Conservation (phyloP, 2,888 invertebrate genomes). For the Pyrgus malvae region DNA sequence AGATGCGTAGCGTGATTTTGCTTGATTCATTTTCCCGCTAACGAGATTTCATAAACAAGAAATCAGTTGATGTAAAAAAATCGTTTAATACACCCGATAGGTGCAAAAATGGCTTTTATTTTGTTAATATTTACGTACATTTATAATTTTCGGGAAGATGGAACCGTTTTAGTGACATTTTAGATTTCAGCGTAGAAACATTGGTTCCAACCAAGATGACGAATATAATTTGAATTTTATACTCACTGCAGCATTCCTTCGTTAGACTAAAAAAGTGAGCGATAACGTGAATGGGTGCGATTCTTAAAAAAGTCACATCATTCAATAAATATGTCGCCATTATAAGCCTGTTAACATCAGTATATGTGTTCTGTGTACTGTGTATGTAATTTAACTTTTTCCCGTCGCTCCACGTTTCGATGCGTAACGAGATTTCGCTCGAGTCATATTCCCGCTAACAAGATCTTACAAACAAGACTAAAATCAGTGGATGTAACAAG, state of each 20-base stretch:
- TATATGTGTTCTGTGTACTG: neutral
- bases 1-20: conserved; percentile 47
- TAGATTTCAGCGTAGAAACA: too few relatives aligned
- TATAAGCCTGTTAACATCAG: neutral
- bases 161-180: too few relatives aligned
- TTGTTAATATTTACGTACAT: too few relatives aligned
- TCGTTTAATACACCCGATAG: too few relatives aligned
- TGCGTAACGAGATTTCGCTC: conserved; percentile 47
- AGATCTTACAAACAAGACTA: conserved; percentile 58
- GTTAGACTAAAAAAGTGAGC: too few relatives aligned
- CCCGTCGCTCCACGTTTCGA: conserved; percentile 39
- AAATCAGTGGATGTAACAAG: conserved; percentile 44
- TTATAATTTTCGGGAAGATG: too few relatives aligned
- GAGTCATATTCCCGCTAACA: conserved; percentile 51
- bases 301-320: neutral
- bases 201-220: too few relatives aligned
- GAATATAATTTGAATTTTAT: too few relatives aligned
- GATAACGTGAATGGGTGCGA: neutral
- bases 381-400: conserved; percentile 23
- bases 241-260: too few relatives aligned
- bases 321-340: neutral
- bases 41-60: conserved; percentile 60
- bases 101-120: too few relatives aligned
- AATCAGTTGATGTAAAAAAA: conserved; percentile 43
- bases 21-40: conserved; percentile 46